Base-by-base conservation (phyloP, 2,797 vertebrate genomes). In the Trachops cirrhosus region DNA sequence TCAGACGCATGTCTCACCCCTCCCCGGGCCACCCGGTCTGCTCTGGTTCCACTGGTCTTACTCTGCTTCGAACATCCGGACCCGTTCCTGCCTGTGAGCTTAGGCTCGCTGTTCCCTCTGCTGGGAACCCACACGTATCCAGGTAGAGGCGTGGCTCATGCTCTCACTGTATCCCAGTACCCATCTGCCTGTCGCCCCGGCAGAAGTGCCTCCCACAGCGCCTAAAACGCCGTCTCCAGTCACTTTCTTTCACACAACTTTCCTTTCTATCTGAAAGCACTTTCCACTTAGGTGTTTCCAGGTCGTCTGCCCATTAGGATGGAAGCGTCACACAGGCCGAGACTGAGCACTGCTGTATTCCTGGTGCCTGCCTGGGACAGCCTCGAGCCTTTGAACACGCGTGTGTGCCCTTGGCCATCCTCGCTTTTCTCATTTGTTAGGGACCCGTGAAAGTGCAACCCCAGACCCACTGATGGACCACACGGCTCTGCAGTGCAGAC, bases 1-100 rank as follows among this genome's bases (percentile, higher is more conserved):
- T 34, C 2, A 2, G 4, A 44, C 0, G 29, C 44, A 16, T 2
- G 5, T 39, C 29, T n/a, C 9, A 37, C 4, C 6, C 2, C 15
- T 22, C 32, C 14, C 32, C 26, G 84, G 71, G 80, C 83, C 26
- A 19, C 15, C 34, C 4, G 0, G 34, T 70, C 24, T 50, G n/a
- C 3, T 41, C 14, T 26, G 16, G 14, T 26, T 15, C 39, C 19
- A 26, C n/a, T 24, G 22, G 32, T 57, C 44, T 29, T 9, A 18
- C 6, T 26, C 39, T 37, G 39, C 79, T 50, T 73, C 15, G 73
- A 74, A 75, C 57, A 29, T 11, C 12, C 24, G 77, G 26, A 21
- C 32, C 22, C 3, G 12, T 16, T 34, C 4, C 59, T 78, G 29
- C n/a, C 86, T 84, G 64, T 70, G 62, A 48, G 6, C 46, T 6